phyloP scores from a whole-genome alignment of 2,113 vertebrate species.

The Bos javanicus region DNA sequence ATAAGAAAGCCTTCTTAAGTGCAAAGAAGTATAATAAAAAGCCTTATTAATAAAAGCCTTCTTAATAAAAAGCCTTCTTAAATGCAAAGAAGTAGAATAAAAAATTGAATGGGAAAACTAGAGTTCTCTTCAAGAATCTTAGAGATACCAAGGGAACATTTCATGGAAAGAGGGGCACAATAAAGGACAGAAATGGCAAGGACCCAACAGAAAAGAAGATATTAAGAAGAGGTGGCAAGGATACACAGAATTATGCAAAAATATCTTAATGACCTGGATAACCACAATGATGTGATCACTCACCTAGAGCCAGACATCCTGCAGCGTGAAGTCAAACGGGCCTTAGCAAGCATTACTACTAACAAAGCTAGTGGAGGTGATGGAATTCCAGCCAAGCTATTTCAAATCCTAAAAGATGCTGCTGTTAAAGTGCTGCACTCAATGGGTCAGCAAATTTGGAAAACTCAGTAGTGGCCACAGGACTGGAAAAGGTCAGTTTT shows the following conservation, averaged over 20 bases:
- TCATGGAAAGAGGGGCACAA: background rate
- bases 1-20: background rate
- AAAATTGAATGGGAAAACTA: background rate
- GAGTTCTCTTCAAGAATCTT: background rate
- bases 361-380: background rate
- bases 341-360: background rate
- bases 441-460: background rate
- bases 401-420: background rate
- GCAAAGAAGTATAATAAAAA: background rate
- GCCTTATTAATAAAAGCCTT: too few species aligned
- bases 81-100: background rate
- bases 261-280: background rate
- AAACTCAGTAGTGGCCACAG: background rate
- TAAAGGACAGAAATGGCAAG: background rate
- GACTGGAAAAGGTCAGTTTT: background rate
- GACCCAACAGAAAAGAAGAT: background rate
- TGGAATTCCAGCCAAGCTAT: background rate
- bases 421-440: background rate
- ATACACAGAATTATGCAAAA: background rate
- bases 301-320: background rate
- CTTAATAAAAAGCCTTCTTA: too few species aligned
- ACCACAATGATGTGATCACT: background rate
- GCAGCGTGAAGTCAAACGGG: background rate
- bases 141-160: background rate
- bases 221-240: background rate